Percentiles rank a stretch among this genome's conserved stretches.
phyloP scores from a whole-genome alignment of 2,888 invertebrate genomes.

The Spodoptera littoralis region DNA sequence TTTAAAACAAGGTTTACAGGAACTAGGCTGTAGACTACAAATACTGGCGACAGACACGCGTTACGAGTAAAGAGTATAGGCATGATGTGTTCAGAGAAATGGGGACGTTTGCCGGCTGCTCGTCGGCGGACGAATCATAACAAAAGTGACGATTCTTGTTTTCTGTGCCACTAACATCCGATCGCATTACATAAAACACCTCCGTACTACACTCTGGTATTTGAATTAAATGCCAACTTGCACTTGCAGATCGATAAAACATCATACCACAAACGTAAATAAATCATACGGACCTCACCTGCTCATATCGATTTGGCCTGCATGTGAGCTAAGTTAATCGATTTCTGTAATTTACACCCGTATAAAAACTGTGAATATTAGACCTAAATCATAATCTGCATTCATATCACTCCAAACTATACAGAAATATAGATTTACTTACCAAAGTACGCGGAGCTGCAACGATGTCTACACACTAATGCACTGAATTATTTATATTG shows the following conservation, averaged over 20 bases:
- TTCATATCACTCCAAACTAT: constrained; percentile 22
- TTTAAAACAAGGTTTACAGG: constrained; percentile 32
- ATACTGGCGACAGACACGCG: constrained; percentile 29
- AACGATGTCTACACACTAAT: constrained; percentile 35
- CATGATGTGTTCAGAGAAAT: constrained; percentile 37
- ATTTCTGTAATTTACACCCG: constrained; percentile 7
- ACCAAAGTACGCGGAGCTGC: constrained; percentile 53
- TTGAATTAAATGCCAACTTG: constrained; percentile 32
- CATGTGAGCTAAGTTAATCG: constrained; percentile 31
- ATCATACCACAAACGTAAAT: constrained; percentile 56
- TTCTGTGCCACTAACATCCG: constrained; percentile 34
- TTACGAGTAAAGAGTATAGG: constrained; percentile 11
- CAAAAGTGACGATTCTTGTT: constrained; percentile 34
- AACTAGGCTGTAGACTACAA: constrained; percentile 25
- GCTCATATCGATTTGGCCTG: constrained; percentile 45
- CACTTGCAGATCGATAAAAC: constrained; percentile 58
- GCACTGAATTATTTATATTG: constrained; percentile 44
- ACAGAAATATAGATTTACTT: constrained; percentile 61
- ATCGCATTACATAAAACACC: constrained; percentile 57
- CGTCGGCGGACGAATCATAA: constrained; percentile 43
- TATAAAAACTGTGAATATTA: neutral
- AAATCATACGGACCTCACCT: constrained; percentile 40
- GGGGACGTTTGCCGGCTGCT: constrained; percentile 29
- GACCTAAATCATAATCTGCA: constrained; percentile 8
- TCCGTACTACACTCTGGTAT: constrained; percentile 15